Conservation (phyloP, 1,140 invertebrate species). For the Augochlora pura region DNA sequence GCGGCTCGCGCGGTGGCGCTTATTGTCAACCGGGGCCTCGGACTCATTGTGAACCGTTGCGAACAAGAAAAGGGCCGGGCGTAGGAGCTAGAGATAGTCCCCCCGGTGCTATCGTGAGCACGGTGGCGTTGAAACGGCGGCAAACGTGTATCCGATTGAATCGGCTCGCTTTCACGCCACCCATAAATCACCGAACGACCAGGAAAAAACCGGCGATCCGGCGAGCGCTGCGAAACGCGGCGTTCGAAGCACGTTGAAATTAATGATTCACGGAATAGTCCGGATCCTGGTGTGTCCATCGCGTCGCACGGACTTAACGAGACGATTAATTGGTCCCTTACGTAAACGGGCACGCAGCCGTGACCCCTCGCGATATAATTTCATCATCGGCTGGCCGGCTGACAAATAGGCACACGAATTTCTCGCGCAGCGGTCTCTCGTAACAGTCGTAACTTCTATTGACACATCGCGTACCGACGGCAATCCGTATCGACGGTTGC, state of each 20-base stretch:
- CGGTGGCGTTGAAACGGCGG: not conserved
- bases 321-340: slow-evolving; percentile 44
- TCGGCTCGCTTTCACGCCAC: not conserved
- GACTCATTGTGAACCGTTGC: slow-evolving; percentile 26
- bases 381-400: slow-evolving; percentile 2
- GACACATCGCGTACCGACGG: slow-evolving; percentile 27
- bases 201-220: slow-evolving; percentile 5
- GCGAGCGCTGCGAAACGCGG: not conserved
- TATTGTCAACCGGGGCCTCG: slow-evolving; percentile 47
- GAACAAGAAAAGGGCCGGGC: slow-evolving; percentile 12
- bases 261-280: slow-evolving; percentile 28
- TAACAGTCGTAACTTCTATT: slow-evolving; percentile 20
- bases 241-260: slow-evolving; percentile 23
- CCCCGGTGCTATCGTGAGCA: not conserved
- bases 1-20: slow-evolving; percentile 32
- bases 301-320: slow-evolving; percentile 12
- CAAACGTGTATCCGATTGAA: slow-evolving; percentile 23
- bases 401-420: slow-evolving; percentile 32
- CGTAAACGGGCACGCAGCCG: slow-evolving; percentile 4
- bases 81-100: not conserved
- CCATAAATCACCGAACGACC: slow-evolving; percentile 21
- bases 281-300: not conserved
- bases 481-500: not conserved
- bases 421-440: not conserved
- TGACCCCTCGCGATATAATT: slow-evolving; percentile 7